These are phyloP conservation scores for Horisme vitalbata DNA, from an alignment of 2,888 invertebrate species.

Conservation along the genomic window DNA sequence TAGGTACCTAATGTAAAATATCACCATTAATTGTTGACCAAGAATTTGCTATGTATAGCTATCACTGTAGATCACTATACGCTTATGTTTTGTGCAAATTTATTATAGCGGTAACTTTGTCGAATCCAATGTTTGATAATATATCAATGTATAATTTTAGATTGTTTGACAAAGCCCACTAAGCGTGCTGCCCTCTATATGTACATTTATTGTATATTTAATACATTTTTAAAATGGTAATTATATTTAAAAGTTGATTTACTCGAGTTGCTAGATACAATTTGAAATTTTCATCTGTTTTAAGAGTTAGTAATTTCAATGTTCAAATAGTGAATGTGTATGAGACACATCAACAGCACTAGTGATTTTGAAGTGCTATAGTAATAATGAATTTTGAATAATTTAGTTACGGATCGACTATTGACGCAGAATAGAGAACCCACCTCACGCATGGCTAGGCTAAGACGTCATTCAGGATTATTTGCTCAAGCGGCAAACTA, in stretches of 20 bases:
- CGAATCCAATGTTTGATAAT: slow-evolving; percentile 51
- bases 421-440: slow-evolving; percentile 67
- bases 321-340: slow-evolving; percentile 57
- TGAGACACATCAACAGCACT: slow-evolving; percentile 61
- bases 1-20: slow-evolving; percentile 60
- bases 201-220: slow-evolving; percentile 72
- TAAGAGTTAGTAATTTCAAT: slow-evolving; percentile 57
- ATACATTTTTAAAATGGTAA: slow-evolving; percentile 66
- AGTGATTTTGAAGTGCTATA: slow-evolving; percentile 61
- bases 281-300: slow-evolving; percentile 59
- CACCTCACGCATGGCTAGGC: slow-evolving; percentile 77
- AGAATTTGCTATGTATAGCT: slow-evolving; percentile 57
- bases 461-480: slow-evolving; percentile 69
- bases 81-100: slow-evolving; percentile 70
- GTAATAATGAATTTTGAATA: slow-evolving; percentile 42
- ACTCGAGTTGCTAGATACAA: slow-evolving; percentile 75
- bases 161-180: slow-evolving; percentile 62
- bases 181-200: slow-evolving; percentile 70
- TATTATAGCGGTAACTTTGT: slow-evolving; percentile 51
- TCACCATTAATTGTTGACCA: slow-evolving; percentile 65
- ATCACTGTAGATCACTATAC: slow-evolving; percentile 63
- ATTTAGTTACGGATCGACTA: slow-evolving; percentile 49
- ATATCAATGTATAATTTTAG: slow-evolving; percentile 59
- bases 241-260: slow-evolving; percentile 58
- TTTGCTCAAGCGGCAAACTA: slow-evolving; percentile 80